Conservation (phyloP, 2,113 vertebrate genomes). For the Cepphus grylle region DNA sequence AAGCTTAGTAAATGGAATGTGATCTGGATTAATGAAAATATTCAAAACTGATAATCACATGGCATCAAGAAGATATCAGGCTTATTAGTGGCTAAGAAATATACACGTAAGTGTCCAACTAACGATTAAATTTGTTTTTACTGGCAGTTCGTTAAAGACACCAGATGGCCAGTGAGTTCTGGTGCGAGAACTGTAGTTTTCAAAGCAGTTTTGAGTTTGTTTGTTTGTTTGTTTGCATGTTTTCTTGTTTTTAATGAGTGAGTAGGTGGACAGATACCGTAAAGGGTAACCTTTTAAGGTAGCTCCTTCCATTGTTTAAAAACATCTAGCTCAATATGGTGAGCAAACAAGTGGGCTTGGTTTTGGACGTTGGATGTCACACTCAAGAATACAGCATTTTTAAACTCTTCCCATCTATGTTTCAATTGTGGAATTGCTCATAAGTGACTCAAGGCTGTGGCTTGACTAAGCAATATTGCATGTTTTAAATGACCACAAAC, state of each 20-base stretch:
- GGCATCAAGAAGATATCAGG: background rate
- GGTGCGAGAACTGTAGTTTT: background rate
- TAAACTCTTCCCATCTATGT: background rate
- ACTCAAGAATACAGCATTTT: background rate
- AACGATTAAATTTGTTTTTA: slow-evolving; percentile 35
- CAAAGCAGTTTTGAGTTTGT: background rate
- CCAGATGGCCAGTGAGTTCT: slow-evolving; percentile 7
- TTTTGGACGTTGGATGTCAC: background rate
- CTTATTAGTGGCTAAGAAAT: slow-evolving; percentile 14
- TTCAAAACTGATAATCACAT: background rate
- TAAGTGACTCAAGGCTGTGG: background rate
- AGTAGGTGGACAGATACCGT: background rate
- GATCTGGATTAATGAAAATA: background rate
- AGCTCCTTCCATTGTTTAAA: background rate
- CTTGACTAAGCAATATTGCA: background rate
- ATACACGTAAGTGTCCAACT: background rate
- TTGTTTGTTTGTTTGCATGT: background rate
- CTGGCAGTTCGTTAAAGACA: background rate
- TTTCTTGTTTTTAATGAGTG: slow-evolving; percentile 5
- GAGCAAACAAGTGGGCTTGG: background rate
- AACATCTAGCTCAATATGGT: background rate
- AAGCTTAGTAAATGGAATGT: background rate
- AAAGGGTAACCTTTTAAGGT: background rate
- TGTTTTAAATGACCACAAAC: background rate
- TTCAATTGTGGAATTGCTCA: background rate